Percentiles rank a stretch among this genome's conserved stretches.
Evolutionary conservation across 2,797 vertebrate genomes (phyloP).

Genomic region (Adelosebastes latens): DNA sequence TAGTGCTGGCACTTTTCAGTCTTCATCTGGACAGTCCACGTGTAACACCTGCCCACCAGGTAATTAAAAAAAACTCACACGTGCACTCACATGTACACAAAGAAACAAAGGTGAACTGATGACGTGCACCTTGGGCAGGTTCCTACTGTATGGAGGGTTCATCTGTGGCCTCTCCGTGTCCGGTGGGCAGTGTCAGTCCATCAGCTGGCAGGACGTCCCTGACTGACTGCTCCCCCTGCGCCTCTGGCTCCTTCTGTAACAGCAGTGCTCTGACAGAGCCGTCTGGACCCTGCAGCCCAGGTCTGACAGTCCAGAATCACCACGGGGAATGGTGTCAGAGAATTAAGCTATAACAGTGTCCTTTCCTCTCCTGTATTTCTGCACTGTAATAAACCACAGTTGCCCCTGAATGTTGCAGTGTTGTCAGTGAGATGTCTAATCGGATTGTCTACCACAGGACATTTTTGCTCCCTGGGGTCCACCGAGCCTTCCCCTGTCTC

Average conservation of each 20-base stretch:
- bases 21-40: slow-evolving; percentile 77
- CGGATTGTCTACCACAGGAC: slow-evolving; percentile 67
- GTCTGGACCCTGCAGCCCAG: slow-evolving; percentile 86
- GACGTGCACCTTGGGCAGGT: slow-evolving; percentile 56
- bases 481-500: slow-evolving; percentile 77
- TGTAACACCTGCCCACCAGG: slow-evolving; percentile 80
- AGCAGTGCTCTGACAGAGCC: slow-evolving; percentile 81
- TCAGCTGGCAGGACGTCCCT: slow-evolving; percentile 65
- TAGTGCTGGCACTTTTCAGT: slow-evolving; percentile 86
- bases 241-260: slow-evolving; percentile 84
- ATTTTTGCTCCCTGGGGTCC: slow-evolving; percentile 81
- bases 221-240: slow-evolving; percentile 81
- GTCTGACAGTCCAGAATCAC: slow-evolving; percentile 71
- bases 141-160: slow-evolving; percentile 81
- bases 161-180: slow-evolving; percentile 72
- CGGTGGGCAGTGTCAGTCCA: slow-evolving; percentile 67
- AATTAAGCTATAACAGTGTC: slow-evolving; percentile 14
- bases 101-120: not conserved
- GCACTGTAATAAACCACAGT: not conserved
- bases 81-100: not conserved
- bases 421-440: slow-evolving; percentile 34
- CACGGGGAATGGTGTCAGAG: slow-evolving; percentile 6
- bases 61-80: slow-evolving; percentile 49
- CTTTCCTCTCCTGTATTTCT: slow-evolving; percentile 1
- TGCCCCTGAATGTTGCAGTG: not conserved